A percentile compares a stretch with the other conserved stretches of the same genome.
Conservation (phyloP, 2,113 vertebrate genomes). For the Felis catus region F.catus_Fca126_mat1.0 CM031413.1:132210501-132211000, state of each 20-base stretch:
- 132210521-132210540: background rate
- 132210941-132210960: background rate
- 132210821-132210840: background rate
- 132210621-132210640: background rate
- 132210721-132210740: background rate
- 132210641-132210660: slow-evolving; percentile 11
- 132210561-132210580: background rate
- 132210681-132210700: background rate
- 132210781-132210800: background rate
- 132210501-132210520: background rate
- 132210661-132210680: background rate
- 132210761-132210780: background rate
- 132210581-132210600: background rate
- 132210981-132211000: background rate
- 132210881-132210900: background rate
- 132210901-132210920: background rate
- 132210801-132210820: background rate
- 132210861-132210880: background rate
- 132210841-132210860: background rate
- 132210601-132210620: background rate
- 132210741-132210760: background rate
- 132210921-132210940: background rate
- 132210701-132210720: background rate
- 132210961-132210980: background rate
- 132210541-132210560: background rate